phyloP scores from a whole-genome alignment of 2,797 vertebrate species.

The Leuciscus waleckii region DNA sequence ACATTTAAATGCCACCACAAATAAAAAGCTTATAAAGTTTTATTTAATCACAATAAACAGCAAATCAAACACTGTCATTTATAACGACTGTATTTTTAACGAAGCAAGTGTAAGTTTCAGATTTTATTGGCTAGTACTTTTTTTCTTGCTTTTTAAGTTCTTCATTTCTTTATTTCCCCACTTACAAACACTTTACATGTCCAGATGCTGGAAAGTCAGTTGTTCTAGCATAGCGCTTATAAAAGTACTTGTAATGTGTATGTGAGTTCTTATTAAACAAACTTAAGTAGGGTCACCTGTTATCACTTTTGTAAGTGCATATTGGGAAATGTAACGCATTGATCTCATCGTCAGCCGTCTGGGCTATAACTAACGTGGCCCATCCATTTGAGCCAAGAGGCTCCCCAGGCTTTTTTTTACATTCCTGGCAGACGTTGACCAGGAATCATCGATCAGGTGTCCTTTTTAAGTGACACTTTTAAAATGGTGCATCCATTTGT shows the following conservation, averaged over 20 bases:
- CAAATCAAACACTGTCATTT: background rate
- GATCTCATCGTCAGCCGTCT: constrained; percentile 15
- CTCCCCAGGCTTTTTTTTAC: constrained; percentile 17
- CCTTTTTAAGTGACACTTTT: constrained; percentile 24
- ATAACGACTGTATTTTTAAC: background rate
- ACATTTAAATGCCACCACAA: background rate
- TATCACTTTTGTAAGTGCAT: constrained; percentile 29
- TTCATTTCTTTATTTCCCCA: background rate
- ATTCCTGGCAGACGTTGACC: constrained; percentile 1
- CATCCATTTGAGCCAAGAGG: background rate
- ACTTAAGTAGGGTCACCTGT: constrained; percentile 5
- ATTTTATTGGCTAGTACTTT: background rate
- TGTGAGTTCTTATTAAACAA: constrained; percentile 31
- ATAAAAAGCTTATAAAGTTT: background rate
- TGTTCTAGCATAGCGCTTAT: background rate
- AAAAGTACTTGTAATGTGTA: background rate
- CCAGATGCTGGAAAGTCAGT: constrained; percentile 14
- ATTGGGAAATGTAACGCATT: constrained; percentile 39
- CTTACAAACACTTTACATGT: background rate
- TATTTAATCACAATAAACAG: background rate
- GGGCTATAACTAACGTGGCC: background rate
- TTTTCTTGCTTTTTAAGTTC: background rate
- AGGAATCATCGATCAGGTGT: constrained; percentile 32
- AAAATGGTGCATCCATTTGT: background rate
- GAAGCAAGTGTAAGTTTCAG: background rate